Conservation (phyloP, 2,888 invertebrate genomes). For the Sminthurides aquaticus region DNA sequence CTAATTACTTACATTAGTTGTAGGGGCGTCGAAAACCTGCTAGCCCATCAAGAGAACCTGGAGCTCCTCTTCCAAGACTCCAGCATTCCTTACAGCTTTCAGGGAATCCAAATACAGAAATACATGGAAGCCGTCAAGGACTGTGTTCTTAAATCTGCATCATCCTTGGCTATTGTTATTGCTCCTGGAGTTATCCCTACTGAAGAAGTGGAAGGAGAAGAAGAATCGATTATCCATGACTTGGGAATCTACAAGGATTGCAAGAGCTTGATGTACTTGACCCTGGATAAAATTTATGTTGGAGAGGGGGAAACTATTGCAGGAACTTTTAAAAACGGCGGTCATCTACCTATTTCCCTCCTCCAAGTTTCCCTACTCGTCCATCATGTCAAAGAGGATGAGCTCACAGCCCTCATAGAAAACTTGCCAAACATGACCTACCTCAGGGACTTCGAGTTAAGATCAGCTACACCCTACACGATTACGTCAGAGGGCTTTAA, state of each 20-base stretch:
- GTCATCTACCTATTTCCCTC: neutral
- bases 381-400: neutral
- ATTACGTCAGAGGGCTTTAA: neutral
- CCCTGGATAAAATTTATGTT: neutral
- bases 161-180: neutral
- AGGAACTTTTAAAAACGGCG: neutral
- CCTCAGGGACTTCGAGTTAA: neutral
- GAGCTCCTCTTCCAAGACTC: neutral
- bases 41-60: neutral
- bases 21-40: neutral
- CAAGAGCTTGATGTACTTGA: neutral
- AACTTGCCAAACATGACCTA: neutral
- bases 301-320: neutral
- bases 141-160: neutral
- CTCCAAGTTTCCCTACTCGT: neutral
- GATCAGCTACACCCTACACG: neutral
- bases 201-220: neutral
- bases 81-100: neutral
- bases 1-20: neutral
- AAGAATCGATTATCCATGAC: neutral
- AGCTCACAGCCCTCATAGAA: neutral
- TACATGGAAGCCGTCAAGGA: neutral
- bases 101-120: neutral
- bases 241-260: neutral
- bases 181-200: neutral